phyloP scores from a whole-genome alignment of 1,140 invertebrate genomes.

The Metopolophium dirhodum region DNA sequence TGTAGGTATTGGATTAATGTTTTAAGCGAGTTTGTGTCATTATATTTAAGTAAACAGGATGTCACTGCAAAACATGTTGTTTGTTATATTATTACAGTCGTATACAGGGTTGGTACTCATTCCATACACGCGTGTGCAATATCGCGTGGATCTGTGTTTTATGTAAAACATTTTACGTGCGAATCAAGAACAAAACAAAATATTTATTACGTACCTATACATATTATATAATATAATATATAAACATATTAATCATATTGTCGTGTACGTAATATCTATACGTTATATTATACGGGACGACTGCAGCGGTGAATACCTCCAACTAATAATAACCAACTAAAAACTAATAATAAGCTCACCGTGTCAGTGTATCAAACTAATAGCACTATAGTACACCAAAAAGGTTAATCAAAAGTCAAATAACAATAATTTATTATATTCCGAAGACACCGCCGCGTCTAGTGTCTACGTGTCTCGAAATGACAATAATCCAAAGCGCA shows the following conservation, averaged over 20 bases:
- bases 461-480: neutral
- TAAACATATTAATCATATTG: neutral
- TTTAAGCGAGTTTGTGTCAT: neutral
- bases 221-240: neutral
- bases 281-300: neutral
- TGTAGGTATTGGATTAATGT: neutral
- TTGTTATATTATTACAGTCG: neutral
- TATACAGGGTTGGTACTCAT: neutral
- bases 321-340: neutral
- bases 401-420: conserved; percentile 47
- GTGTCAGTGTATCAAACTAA: neutral
- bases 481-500: neutral
- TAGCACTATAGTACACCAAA: neutral
- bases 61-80: neutral
- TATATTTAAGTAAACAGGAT: neutral
- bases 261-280: neutral
- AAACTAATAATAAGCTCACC: conserved; percentile 7
- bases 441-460: neutral
- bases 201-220: neutral
- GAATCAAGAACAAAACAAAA: neutral
- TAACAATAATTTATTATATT: conserved; percentile 28
- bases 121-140: neutral
- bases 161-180: neutral
- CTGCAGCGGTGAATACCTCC: neutral
- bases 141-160: neutral